phyloP scores from a whole-genome alignment of 2,113 vertebrate species.

The Chionomys nivalis region DNA sequence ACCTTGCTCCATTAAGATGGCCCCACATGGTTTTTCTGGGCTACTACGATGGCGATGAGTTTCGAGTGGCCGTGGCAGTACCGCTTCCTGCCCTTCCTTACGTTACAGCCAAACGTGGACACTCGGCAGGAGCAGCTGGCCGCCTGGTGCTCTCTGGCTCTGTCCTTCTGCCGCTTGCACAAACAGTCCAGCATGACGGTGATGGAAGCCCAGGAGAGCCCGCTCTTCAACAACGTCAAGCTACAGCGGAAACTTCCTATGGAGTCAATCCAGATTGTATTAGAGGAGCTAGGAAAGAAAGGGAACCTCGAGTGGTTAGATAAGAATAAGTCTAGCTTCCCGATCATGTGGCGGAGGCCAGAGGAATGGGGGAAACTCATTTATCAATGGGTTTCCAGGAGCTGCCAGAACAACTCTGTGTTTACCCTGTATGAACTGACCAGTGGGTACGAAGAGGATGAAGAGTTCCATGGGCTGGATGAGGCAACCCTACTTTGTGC shows the following conservation, averaged over 20 bases:
- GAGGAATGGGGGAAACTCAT: constrained; percentile 99
- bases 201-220: constrained; percentile 95
- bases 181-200: constrained; percentile 94
- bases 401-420: constrained; percentile 95
- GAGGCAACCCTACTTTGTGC: constrained; percentile 95
- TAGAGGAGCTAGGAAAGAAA: constrained; percentile 97
- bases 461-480: constrained; percentile 98
- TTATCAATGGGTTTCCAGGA: constrained; percentile 97
- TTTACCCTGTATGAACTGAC: constrained; percentile 95
- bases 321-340: constrained; percentile 94
- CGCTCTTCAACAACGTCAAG: too few species aligned
- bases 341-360: constrained; percentile 98
- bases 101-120: constrained; percentile 96
- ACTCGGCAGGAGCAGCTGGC: constrained; percentile 96
- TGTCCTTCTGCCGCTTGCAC: constrained; percentile 93
- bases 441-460: constrained; percentile 93
- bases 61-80: constrained; percentile 98
- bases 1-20: not conserved
- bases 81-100: constrained; percentile 96
- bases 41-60: constrained; percentile 89
- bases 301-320: constrained; percentile 98
- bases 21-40: constrained; percentile 15
- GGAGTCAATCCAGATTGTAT: too few species aligned
- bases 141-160: constrained; percentile 95
- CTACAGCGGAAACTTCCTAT: too few species aligned